A percentile compares a stretch with the other conserved stretches of the same genome.
Conservation (phyloP, 2,797 vertebrate species). For the Rhodeus uyekii region DNA sequence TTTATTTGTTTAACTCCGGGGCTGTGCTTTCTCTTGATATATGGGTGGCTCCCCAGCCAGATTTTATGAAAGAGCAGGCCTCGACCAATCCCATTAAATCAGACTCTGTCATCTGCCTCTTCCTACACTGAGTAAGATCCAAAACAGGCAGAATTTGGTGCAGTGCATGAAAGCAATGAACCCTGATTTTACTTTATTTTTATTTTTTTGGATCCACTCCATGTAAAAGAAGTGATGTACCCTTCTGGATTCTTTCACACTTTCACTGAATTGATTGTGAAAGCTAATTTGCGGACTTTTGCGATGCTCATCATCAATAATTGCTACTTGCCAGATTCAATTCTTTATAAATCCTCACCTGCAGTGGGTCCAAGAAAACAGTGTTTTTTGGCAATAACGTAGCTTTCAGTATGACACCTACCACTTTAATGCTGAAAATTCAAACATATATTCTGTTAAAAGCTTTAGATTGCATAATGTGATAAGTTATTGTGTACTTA, state of each 20-base stretch:
- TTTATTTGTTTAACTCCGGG: constrained; percentile 61
- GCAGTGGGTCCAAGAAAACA: background rate
- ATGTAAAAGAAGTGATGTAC: background rate
- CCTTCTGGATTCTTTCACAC: background rate
- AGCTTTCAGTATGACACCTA: background rate
- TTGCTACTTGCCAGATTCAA: constrained; percentile 4
- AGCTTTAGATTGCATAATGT: constrained; percentile 14
- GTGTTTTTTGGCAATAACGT: background rate
- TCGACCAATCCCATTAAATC: constrained; percentile 57
- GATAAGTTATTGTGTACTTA: constrained; percentile 29
- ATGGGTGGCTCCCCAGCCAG: constrained; percentile 43
- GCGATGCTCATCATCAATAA: constrained; percentile 17
- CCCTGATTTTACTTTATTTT: background rate
- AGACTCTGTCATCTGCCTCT: constrained; percentile 35
- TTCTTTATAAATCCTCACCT: constrained; percentile 15
- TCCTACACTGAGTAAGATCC: background rate
- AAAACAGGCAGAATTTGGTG: background rate
- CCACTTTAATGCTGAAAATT: constrained; percentile 4
- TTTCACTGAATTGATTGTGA: background rate
- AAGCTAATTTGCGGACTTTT: background rate
- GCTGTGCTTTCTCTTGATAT: constrained; percentile 52
- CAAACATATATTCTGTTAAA: background rate
- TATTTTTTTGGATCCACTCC: background rate
- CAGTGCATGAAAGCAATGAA: background rate
- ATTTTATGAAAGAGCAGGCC: constrained; percentile 51